Conservation (phyloP, 2,113 vertebrate species). For the Uria aalge region DNA sequence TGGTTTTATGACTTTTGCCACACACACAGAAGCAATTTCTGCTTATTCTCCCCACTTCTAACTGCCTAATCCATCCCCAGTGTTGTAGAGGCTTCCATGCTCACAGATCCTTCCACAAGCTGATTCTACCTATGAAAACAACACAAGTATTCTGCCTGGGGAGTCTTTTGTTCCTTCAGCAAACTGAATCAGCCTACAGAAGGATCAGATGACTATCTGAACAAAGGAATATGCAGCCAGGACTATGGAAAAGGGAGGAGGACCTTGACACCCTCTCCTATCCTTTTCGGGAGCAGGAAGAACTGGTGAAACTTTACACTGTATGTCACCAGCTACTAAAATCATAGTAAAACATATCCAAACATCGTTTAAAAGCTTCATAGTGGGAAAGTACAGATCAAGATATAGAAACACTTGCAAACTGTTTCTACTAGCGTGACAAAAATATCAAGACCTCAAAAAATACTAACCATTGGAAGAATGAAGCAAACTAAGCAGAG, state of each 20-base stretch:
- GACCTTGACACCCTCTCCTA: neutral
- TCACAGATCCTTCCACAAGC: neutral
- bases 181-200: neutral
- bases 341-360: neutral
- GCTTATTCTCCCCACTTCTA: neutral
- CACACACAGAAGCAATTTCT: neutral
- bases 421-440: neutral
- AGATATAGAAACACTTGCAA: neutral
- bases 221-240: neutral
- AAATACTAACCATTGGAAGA: conserved; percentile 90
- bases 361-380: neutral
- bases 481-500: conserved; percentile 95
- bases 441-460: neutral
- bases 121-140: neutral
- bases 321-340: neutral
- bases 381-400: neutral
- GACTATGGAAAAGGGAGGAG: neutral
- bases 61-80: neutral
- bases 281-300: neutral
- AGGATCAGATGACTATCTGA: neutral
- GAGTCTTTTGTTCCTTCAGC: neutral
- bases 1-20: neutral
- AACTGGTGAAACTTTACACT: neutral
- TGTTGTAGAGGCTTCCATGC: neutral
- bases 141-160: neutral